Evolutionary conservation across 2,888 invertebrate species (phyloP), one percentile per base, ranked within the genome.

Genomic region (Microctonus aethiopoides): DNA sequence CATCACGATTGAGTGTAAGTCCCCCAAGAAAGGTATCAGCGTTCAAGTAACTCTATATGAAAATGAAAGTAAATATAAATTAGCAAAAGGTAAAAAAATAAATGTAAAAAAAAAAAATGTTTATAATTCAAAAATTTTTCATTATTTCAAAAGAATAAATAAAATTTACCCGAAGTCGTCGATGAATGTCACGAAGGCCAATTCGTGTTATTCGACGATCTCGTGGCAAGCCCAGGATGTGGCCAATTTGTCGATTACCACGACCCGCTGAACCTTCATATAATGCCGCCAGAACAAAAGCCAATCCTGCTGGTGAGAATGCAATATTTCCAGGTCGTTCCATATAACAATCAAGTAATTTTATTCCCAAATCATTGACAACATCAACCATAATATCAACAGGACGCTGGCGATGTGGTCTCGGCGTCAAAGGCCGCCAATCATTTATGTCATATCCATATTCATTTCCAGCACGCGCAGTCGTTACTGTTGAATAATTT

Each of bases 21-120:
- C 95, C 95, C 13, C 94, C 94, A 1, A 95, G 88, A 74, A 95
- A 95, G 46, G 95, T 95, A 81, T 95, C 94, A 20, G 93, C 92
- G 71, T 94, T 93, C 80, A 95, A 93, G 83, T 95, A 95, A 62
- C 93, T 95, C 95, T 86, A 93, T 64, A 46, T 65, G 9, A 88
- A 72, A 88, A 86, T 72, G 77, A 76, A 73, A 76, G 52, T 32
- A 39, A 7, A 24, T 16, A 10, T 29, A 1, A 24, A 26, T 54
- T 54, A 1, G 1, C 6, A 13, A 22, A 20, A 22, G 34, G n/a
- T 76, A 72, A 64, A 60, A 60, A 0, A 39, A 36, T 56, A 34
- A 75, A 68, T 59, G 4, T 66, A 68, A 54, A n/a, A 22, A 13
- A 7, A 7, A 66, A 32, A 46, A 60, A 51, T n/a, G 51, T 41